Conservation (phyloP, 1,140 invertebrate genomes). For the Neodiprion virginianus region DNA sequence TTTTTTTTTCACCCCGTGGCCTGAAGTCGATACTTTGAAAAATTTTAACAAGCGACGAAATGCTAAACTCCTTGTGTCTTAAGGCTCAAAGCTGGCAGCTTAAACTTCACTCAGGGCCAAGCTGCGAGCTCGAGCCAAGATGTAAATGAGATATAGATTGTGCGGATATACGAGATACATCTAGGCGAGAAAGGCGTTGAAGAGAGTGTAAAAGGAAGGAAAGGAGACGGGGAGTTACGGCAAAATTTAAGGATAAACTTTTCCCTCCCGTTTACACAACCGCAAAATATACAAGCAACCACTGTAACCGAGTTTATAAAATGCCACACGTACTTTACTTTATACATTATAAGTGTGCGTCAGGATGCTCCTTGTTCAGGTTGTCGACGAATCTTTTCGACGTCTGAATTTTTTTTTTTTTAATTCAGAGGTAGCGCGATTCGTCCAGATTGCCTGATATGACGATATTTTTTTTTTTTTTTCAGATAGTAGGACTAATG, state of each 20-base stretch:
- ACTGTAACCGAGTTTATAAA: no score
- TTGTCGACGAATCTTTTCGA: no score
- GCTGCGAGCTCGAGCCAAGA: background rate
- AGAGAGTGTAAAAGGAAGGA: background rate
- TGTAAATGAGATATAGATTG: background rate
- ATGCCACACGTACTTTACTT: no score
- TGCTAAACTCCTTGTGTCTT: constrained; percentile 12
- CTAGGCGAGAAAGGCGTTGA: background rate
- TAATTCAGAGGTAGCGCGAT: no score
- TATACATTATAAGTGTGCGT: no score
- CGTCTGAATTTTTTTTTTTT: no score
- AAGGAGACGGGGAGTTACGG: background rate
- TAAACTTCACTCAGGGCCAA: constrained; percentile 10
- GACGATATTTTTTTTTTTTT: no score
- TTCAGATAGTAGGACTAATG: no score
- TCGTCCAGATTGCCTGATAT: no score
- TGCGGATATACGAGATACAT: background rate
- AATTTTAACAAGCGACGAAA: constrained; percentile 3
- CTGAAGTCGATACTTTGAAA: constrained; percentile 10
- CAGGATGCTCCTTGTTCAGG: no score
- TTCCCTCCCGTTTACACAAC: background rate
- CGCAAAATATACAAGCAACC: no score
- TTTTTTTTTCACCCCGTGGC: background rate
- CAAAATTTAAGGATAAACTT: background rate
- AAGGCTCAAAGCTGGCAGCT: background rate